Percentiles rank a stretch among this genome's conserved stretches.
Conservation (phyloP, 64 coral and sea anemone species). For the Porites lutea region DNA sequence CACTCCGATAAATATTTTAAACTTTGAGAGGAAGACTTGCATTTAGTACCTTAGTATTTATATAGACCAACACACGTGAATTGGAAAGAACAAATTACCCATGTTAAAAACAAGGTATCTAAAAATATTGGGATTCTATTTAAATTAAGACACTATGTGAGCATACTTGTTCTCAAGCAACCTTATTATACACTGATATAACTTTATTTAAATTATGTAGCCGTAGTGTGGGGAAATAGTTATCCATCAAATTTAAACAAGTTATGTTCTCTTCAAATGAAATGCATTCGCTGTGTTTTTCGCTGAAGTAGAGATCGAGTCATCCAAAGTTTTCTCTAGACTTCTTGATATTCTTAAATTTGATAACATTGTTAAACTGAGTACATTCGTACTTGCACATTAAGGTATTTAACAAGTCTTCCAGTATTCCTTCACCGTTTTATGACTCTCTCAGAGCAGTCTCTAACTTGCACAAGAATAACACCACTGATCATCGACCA, state of each 20-base stretch:
- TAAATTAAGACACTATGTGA: slow-evolving; percentile 28
- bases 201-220: neutral
- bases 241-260: neutral
- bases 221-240: neutral
- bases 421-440: slow-evolving; percentile 43
- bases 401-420: neutral
- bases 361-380: slow-evolving; percentile 6
- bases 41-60: neutral
- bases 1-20: no score
- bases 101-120: slow-evolving; percentile 24
- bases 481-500: slow-evolving; percentile 43
- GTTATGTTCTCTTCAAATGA: neutral
- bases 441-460: slow-evolving; percentile 10
- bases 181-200: slow-evolving; percentile 7
- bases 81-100: slow-evolving; percentile 14
- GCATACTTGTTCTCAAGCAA: slow-evolving; percentile 18
- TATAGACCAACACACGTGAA: slow-evolving; percentile 29
- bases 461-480: slow-evolving; percentile 15
- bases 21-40: no score
- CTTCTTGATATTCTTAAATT: slow-evolving; percentile 27
- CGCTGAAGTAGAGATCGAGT: neutral
- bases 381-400: neutral
- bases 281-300: slow-evolving; percentile 32
- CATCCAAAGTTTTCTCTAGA: slow-evolving; percentile 8
- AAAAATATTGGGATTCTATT: slow-evolving; percentile 28